Conservation (phyloP, 2,797 vertebrate genomes). For the Toxotes lorentzi region DNA sequence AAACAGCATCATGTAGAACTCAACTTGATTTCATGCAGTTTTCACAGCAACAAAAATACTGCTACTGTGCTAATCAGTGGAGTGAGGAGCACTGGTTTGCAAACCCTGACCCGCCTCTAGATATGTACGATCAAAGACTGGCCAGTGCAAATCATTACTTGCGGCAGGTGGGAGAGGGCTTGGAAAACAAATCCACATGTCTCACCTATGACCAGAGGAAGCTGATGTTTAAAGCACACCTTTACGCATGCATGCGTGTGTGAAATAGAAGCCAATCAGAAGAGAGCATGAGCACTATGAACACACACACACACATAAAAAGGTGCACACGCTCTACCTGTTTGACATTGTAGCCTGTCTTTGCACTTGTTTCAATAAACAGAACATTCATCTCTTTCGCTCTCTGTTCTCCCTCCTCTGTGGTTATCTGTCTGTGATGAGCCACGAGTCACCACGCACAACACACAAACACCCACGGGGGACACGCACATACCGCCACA, state of each 20-base stretch:
- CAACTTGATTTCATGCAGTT: constrained; percentile 60
- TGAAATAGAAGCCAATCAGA: constrained; percentile 60
- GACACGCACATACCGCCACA: constrained; percentile 54
- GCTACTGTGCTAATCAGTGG: constrained; percentile 29
- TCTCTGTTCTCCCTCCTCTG: constrained; percentile 86
- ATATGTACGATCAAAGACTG: not conserved
- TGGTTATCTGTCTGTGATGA: constrained; percentile 85
- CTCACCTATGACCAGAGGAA: constrained; percentile 44
- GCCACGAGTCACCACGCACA: constrained; percentile 60
- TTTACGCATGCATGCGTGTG: constrained; percentile 60
- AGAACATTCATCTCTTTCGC: constrained; percentile 88
- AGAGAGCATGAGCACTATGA: constrained; percentile 55
- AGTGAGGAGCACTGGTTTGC: constrained; percentile 49
- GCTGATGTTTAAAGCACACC: constrained; percentile 54
- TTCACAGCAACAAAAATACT: constrained; percentile 35
- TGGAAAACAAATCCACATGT: constrained; percentile 58
- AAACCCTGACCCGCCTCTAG: constrained; percentile 62
- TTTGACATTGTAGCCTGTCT: constrained; percentile 89
- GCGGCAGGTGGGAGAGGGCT: constrained; percentile 56
- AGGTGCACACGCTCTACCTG: constrained; percentile 83
- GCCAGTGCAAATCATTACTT: not conserved
- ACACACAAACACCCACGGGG: constrained; percentile 53
- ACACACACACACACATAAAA: constrained; percentile 59
- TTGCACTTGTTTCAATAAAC: constrained; percentile 88
- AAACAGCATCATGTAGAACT: constrained; percentile 15